These are phyloP conservation scores for Brachionus manjavacas DNA, from an alignment of 1,140 invertebrate species.

Conservation along the genomic window DNA sequence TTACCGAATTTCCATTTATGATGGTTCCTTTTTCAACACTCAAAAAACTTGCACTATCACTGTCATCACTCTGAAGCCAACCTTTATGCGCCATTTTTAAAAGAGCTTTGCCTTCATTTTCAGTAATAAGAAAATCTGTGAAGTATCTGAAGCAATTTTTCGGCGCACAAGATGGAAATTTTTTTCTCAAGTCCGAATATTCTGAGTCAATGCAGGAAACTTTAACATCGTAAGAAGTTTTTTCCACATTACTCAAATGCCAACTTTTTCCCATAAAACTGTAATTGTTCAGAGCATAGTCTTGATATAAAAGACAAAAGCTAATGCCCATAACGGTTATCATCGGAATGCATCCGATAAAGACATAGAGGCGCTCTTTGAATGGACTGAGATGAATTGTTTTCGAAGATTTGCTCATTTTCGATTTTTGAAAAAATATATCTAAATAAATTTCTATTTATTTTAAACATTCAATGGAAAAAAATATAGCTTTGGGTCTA, in stretches of 20 bases:
- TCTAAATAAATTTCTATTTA: background rate
- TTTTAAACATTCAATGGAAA: background rate
- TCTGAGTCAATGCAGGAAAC: background rate
- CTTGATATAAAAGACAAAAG: background rate
- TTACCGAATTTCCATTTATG: background rate
- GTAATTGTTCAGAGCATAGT: background rate
- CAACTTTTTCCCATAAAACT: conserved; percentile 1
- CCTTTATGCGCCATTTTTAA: background rate
- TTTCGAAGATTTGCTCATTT: background rate
- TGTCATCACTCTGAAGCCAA: background rate
- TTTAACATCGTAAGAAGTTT: background rate
- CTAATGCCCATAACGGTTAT: background rate
- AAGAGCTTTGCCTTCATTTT: background rate
- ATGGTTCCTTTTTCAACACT: background rate
- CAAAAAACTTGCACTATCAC: background rate
- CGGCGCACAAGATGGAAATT: background rate
- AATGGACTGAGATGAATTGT: background rate
- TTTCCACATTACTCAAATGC: conserved; percentile 35
- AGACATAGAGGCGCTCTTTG: background rate
- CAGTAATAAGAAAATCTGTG: background rate
- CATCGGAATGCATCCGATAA: background rate
- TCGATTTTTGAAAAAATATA: background rate
- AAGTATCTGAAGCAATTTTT: conserved; percentile 24
- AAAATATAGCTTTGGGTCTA: background rate
- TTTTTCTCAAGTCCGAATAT: background rate